Percentiles rank a stretch among this genome's conserved stretches.
Conservation (phyloP, 2,888 invertebrate genomes). For the Hymenopus coronatus region DNA sequence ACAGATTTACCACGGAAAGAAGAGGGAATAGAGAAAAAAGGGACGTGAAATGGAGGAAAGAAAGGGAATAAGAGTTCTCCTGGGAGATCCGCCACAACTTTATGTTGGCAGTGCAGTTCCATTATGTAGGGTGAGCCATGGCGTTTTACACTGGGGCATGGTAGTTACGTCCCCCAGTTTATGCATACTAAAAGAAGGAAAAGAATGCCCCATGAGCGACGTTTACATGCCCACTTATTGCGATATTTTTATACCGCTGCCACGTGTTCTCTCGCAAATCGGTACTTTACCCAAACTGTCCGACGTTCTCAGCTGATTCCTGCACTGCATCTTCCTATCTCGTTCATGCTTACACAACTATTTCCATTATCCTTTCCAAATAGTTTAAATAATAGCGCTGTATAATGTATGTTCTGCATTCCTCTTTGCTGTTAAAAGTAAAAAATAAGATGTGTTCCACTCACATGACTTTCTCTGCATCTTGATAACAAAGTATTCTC, state of each 20-base stretch:
- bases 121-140: conserved; percentile 11
- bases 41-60: not conserved
- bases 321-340: not conserved
- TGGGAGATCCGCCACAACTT: conserved; percentile 1
- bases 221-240: conserved; percentile 3
- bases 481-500: too few species aligned
- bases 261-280: not conserved
- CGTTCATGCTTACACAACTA: too few species aligned
- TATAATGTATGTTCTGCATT: too few species aligned
- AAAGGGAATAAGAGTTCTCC: conserved; percentile 7
- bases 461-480: too few species aligned
- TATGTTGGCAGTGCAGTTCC: conserved; percentile 3
- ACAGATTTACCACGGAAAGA: conserved; percentile 1
- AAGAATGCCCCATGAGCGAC: not conserved
- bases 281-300: not conserved
- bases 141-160: conserved; percentile 10
- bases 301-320: not conserved
- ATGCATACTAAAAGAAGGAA: conserved; percentile 17
- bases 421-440: too few species aligned
- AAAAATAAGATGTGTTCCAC: too few species aligned
- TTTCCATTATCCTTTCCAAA: too few species aligned
- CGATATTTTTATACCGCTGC: not conserved
- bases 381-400: too few species aligned
- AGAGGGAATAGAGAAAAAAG: not conserved
- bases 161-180: conserved; percentile 10